Base-by-base conservation (phyloP, 2,888 invertebrate species). In the Disparrhopalites patrizii region DNA sequence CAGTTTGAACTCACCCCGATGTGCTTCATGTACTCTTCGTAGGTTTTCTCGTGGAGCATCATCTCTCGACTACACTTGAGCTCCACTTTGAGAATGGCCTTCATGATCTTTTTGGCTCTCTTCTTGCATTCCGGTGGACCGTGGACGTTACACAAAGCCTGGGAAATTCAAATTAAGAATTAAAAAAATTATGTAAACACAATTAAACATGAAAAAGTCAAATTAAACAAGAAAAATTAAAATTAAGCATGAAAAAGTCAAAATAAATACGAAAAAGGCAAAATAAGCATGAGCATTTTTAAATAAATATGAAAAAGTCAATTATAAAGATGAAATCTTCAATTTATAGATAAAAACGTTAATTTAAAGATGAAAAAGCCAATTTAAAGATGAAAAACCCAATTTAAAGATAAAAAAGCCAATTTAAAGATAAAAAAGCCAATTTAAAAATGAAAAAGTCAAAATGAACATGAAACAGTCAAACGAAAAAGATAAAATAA, bases 61-160 rank as follows among this genome's bases (percentile, higher is more conserved):
- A 63, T 63, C 20, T 63, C 63, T 20, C 63, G 40, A 23, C 56
- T 56, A 30, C 63, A 63, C 13, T 55, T 56, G 23, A 56, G 55
- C 43, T 63, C 56, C 30, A 31, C 63, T 25, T 63, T 63, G 3
- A 40, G 23, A 8, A 63, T 30, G 15, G 55, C 56, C 43, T 63
- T 63, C 10, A 63, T 20, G 25, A 63, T 56, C 43, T 40, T 30
- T 30, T 55, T 63, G 1, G 56, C 63, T 55, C 56, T 63, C 28
- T 63, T 63, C 47, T 63, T 63, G 31, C 63, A 63, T 63, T 55
- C 63, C 27, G 63, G 63, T 1, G 63, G 27, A 3, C 63, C 63
- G 1, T 55, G 55, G 13, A 50, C 50, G 3, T 23, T 51, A 30
- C 50, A 15, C 30, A 47, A 23, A 33, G 47, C 60, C 60, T 61